Base-by-base conservation (phyloP, 2,888 invertebrate genomes). In the Chouioia cunea region DNA sequence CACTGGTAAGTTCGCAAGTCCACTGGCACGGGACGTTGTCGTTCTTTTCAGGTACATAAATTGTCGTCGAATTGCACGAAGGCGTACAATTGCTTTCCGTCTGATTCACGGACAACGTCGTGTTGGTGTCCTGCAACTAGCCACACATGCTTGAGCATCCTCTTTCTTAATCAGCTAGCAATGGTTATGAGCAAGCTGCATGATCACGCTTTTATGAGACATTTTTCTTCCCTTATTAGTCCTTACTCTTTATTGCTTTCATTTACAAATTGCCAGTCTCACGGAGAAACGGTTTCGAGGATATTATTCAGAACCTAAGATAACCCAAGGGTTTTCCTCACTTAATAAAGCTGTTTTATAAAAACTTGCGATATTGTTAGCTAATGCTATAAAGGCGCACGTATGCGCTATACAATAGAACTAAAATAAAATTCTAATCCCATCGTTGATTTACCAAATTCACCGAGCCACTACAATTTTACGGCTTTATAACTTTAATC, bases 1-100 rank as follows among this genome's bases (percentile, higher is more conserved):
- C 96, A 87, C 95, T 95, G 81, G 96, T 97, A 76, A 97, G 90
- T 85, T 96, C 95, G 83, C 97, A 97, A 77, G 93, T 93, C 93
- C 93, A 93, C 12, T 92, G 92, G 81, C 93, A 94, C 22, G 91
- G 91, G 6, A 36, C 10, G 36, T 10, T 10, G 10, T 36, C 36
- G 10, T 36, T 12, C 1, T 91, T 90, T 78, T 86, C 82, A 71
- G 83, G 86, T n/a, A 58, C 18, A 43, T 46, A 23, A 18, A 59
- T 27, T 64, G 73, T 74, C 23, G 82, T 81, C 50, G 73, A 64
- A 75, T 83, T 77, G 62, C 60, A 65, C 53, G 47, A 12, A 15
- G 4, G 50, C 46, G 68, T 76, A 36, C 57, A 6, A 48, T 73
- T 82, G 76, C 76, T 74, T 68, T 76, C 68, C 20, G 56, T 10